Evolutionary conservation across 2,113 vertebrate species (phyloP).

Genomic region (Spea multiplicata): DNA sequence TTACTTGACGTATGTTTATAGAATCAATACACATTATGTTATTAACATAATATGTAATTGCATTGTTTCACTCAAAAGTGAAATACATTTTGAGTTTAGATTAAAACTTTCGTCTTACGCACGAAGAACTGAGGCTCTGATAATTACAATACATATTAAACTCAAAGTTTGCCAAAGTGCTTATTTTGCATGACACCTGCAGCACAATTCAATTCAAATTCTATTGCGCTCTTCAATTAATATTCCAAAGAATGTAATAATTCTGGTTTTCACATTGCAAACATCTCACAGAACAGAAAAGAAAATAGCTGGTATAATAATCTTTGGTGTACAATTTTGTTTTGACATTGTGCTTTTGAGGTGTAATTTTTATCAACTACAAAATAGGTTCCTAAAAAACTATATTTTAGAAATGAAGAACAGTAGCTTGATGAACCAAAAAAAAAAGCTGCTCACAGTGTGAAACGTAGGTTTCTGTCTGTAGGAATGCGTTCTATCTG

Average conservation of each 20-base stretch:
- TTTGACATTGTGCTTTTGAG: slow-evolving; percentile 2
- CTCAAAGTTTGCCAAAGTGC: slow-evolving; percentile 2
- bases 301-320: slow-evolving; percentile 4
- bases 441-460: slow-evolving; percentile 19
- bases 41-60: no score
- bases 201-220: background rate
- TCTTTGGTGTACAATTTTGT: slow-evolving; percentile 1
- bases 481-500: slow-evolving; percentile 10
- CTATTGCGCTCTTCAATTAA: background rate
- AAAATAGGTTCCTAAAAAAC: slow-evolving; percentile 28
- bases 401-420: slow-evolving; percentile 29
- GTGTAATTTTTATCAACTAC: slow-evolving; percentile 22
- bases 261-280: background rate
- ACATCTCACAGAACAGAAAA: background rate
- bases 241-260: slow-evolving; percentile 6
- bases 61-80: no score
- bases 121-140: background rate
- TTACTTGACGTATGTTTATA: no score
- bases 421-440: slow-evolving; percentile 30
- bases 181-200: slow-evolving; percentile 23
- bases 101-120: no score
- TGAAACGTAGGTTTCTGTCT: slow-evolving; percentile 14
- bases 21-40: no score
- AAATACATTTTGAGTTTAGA: no score
- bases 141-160: background rate